Base-by-base conservation (phyloP, 1,140 invertebrate species). In the Sarcophaga bullata region DNA sequence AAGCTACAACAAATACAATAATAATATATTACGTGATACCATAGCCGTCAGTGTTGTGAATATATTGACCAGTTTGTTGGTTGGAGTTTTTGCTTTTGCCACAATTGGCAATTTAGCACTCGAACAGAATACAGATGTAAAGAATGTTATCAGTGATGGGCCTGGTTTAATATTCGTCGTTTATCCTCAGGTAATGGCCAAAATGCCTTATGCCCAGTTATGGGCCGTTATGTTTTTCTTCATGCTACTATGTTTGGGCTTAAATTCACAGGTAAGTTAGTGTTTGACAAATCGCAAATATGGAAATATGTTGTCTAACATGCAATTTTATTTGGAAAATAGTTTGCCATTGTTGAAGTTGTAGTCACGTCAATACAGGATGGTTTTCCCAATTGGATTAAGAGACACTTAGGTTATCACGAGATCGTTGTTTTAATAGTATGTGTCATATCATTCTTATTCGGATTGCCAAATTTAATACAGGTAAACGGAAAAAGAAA, bases 1-100 rank as follows among this genome's bases (percentile, higher is more conserved):
- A n/a, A 97, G 96, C 87, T 98, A 98, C 91, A 98, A 98, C 90
- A 95, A 95, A 88, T 97, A 97, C 88, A 94, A 96, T 86, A 98
- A 98, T 87, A 96, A 96, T 85, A 95, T 98, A 83, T 91, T 98
- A 25, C 93, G 96, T 81, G 96, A 98, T 86, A 96, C 96, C 0
- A 86, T 97, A 19, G 93, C 96, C 0, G 95, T 98, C 48, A 95
- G 95, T 47, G 87, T 95, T 58, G 94, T 97, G 17, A 97, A 97
- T 89, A 95, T 95, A 37, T 90, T 96, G 19, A 96, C 96, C 15
- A 96, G 96, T 88, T 90, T 97, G 15, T 91, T 97, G 13, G 95
- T 97, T 50, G 96, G 96, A 9, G 95, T 97, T 85, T 96, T 97
- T 87, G 95, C 96, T 5, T 97, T 97, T 89, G 95, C 95, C 3